These are phyloP conservation scores for Hololepta plana DNA, from an alignment of 2,888 invertebrate species.

Conservation along the genomic window DNA sequence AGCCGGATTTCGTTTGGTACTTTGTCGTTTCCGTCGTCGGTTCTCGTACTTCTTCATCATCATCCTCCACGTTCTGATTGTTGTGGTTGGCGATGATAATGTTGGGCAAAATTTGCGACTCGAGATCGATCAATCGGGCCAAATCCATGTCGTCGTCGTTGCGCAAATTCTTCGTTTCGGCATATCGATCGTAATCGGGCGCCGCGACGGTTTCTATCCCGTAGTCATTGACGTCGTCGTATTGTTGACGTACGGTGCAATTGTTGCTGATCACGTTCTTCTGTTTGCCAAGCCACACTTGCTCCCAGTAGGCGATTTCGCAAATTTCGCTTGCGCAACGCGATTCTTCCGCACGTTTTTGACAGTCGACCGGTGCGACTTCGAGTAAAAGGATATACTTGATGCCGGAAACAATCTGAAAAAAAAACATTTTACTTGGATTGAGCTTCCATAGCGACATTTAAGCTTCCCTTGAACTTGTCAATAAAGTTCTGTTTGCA, in stretches of 20 bases:
- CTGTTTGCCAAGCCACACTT: conserved; percentile 44
- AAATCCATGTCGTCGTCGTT: conserved; percentile 18
- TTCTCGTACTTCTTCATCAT: conserved; percentile 4
- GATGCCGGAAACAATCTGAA: conserved; percentile 40
- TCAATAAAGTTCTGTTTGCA: too few relatives aligned
- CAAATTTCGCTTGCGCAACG: conserved; percentile 29
- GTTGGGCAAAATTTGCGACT: conserved; percentile 20
- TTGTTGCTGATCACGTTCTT: conserved; percentile 45
- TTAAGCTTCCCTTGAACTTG: too few relatives aligned
- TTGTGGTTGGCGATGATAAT: neutral
- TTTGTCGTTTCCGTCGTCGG: conserved; percentile 3
- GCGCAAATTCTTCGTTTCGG: conserved; percentile 17
- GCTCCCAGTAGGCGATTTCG: conserved; percentile 41
- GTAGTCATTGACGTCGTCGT: conserved; percentile 23
- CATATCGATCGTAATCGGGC: conserved; percentile 8
- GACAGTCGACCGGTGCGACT: conserved; percentile 31
- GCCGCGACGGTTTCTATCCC: too few relatives aligned
- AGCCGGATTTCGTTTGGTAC: neutral
- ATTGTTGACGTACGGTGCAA: conserved; percentile 39
- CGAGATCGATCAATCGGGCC: conserved; percentile 17
- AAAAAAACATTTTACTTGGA: conserved; percentile 9
- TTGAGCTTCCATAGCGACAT: neutral
- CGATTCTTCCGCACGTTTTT: conserved; percentile 15
- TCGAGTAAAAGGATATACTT: conserved; percentile 35
- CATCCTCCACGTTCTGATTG: neutral